Conservation (phyloP, 2,113 vertebrate genomes). For the Solea senegalensis region DNA sequence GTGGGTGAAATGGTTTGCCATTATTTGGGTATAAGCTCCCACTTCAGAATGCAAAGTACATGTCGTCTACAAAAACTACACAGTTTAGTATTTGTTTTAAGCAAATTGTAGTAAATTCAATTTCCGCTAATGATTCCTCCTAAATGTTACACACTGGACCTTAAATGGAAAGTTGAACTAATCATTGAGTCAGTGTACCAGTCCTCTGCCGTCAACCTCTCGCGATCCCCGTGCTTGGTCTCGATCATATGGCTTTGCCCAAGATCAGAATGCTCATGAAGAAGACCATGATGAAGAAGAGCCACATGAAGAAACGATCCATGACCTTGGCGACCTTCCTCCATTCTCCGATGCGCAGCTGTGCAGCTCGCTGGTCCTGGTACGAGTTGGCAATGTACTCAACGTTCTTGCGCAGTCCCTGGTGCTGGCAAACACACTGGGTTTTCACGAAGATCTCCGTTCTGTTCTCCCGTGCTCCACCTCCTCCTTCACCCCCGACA, state of each 20-base stretch:
- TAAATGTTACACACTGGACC: too few relatives aligned
- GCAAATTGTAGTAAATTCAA: too few relatives aligned
- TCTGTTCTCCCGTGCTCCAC: not conserved
- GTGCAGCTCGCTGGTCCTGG: slow-evolving; percentile 82
- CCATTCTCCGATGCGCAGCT: slow-evolving; percentile 85
- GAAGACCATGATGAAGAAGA: slow-evolving; percentile 92
- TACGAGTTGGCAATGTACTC: slow-evolving; percentile 85
- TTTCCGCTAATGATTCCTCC: too few relatives aligned
- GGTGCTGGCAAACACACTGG: slow-evolving; percentile 81
- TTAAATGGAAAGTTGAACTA: too few relatives aligned
- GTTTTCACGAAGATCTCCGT: slow-evolving; percentile 44
- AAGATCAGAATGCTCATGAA: slow-evolving; percentile 90
- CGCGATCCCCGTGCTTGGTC: not conserved
- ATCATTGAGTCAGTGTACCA: not conserved
- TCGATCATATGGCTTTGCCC: slow-evolving; percentile 84
- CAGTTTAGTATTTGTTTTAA: too few relatives aligned
- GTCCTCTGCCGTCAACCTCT: rapidly evolving
- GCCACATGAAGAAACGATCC: slow-evolving; percentile 93
- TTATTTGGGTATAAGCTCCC: too few relatives aligned
- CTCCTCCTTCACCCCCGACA: slow-evolving; percentile 14
- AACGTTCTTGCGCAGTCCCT: slow-evolving; percentile 77
- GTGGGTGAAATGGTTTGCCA: too few relatives aligned
- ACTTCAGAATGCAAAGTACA: too few relatives aligned
- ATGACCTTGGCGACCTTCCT: slow-evolving; percentile 90
- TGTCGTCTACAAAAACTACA: too few relatives aligned